Base-by-base conservation (phyloP, 1,140 invertebrate genomes). In the Physella acuta region DNA sequence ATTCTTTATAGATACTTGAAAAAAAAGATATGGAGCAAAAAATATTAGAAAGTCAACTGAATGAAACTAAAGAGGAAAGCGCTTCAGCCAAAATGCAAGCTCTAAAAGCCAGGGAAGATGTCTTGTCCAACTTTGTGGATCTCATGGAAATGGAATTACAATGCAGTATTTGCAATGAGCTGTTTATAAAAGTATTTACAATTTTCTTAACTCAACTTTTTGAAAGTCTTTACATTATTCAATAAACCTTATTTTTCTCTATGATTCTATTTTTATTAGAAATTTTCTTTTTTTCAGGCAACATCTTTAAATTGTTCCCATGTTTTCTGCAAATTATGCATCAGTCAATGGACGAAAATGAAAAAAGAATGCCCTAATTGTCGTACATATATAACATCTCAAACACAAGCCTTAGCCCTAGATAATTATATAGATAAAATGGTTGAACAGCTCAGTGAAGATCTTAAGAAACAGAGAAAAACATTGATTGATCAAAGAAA, bases 121-220 rank as follows among this genome's bases (percentile, higher is more conserved):
- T 88, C 2, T 75, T 90, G 4, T 81, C 85, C 1, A 87, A 89
- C 75, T 87, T 92, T 37, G 87, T 80, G 26, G 78, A 81, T 84
- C 30, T 91, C n/a, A 88, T 93, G 86, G 91, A 92, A 73, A 89
- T 88, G 64, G 91, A 93, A 78, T 81, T 93, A 24, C 89, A 90
- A 65, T 94, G 92, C 78, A 89, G 88, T 64, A 90, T 94, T 70
- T 94, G 92, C 78, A 89, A 89, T 59, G 92, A 93, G 84, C 82
- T 93, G 0, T 91, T 93, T 82, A 85, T 93, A 0, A 85, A 78
- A 78, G 81, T 44, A 20, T n/a, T n/a, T n/a, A n/a, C n/a, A n/a
- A n/a, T n/a, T n/a, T n/a, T n/a, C n/a, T n/a, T n/a, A n/a, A n/a
- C n/a, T n/a, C n/a, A n/a, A n/a, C n/a, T n/a, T n/a, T n/a, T n/a